phyloP scores from a whole-genome alignment of 2,113 vertebrate species.

The Chelonoidis abingdonii region DNA sequence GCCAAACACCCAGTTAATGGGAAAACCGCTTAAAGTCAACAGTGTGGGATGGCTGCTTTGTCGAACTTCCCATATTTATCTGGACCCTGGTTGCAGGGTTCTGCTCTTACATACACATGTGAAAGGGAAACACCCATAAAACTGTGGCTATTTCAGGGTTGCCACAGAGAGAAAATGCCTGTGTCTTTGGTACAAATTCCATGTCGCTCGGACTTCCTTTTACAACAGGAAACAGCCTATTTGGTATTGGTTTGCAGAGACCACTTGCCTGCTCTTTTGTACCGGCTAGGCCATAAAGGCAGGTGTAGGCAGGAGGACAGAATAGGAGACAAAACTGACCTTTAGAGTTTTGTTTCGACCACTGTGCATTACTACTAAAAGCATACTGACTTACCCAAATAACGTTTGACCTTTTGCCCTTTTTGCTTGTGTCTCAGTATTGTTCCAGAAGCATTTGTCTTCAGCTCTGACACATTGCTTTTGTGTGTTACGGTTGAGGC shows the following conservation, averaged over 20 bases:
- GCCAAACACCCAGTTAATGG: neutral
- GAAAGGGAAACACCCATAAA: neutral
- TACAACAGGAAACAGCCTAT: constrained; percentile 2
- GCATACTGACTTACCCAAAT: constrained; percentile 57
- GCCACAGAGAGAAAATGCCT: neutral
- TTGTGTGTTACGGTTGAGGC: constrained; percentile 1
- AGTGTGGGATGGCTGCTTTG: neutral
- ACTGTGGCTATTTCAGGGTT: neutral
- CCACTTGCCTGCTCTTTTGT: constrained; percentile 3
- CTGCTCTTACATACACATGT: neutral
- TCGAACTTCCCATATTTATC: too few relatives aligned
- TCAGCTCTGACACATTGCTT: neutral
- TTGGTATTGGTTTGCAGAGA: neutral
- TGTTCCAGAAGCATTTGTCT: constrained; percentile 53
- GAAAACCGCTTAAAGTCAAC: neutral
- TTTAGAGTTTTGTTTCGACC: constrained; percentile 63
- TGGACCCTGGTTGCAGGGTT: neutral
- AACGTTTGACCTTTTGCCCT: constrained; percentile 64
- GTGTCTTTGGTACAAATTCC: neutral
- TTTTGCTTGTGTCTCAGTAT: constrained; percentile 30
- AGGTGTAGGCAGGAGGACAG: constrained; percentile 40
- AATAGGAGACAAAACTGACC: constrained; percentile 42
- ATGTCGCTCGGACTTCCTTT: neutral
- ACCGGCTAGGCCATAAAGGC: neutral
- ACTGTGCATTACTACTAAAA: constrained; percentile 9